A percentile compares a stretch with the other conserved stretches of the same genome.
phyloP scores from a whole-genome alignment of 2,888 invertebrate genomes.

The Nemotelus nigrinus region DNA sequence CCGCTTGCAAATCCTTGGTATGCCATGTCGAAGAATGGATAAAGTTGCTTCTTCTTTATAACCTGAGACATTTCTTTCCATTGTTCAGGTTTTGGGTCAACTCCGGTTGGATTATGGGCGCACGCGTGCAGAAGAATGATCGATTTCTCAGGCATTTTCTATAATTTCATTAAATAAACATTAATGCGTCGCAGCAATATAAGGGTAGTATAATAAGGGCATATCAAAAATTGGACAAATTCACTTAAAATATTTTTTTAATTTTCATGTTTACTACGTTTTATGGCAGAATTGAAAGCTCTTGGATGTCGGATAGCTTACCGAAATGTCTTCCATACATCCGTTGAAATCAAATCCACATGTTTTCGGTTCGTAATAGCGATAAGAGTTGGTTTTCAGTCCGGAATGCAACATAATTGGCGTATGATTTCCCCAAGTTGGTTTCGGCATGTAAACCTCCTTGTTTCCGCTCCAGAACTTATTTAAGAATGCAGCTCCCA shows the following conservation, averaged over 20 bases:
- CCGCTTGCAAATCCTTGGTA: constrained; percentile 97
- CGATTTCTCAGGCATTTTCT: constrained; percentile 93
- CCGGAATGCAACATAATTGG: constrained; percentile 92
- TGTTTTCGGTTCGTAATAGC: constrained; percentile 92
- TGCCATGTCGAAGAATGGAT: constrained; percentile 98
- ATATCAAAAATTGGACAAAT: not conserved
- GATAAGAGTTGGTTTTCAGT: constrained; percentile 86
- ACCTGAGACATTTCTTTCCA: constrained; percentile 89
- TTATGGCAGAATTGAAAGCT: not conserved
- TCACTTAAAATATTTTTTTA: not conserved
- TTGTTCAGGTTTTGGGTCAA: constrained; percentile 87
- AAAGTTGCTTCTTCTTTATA: constrained; percentile 82
- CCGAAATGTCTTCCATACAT: constrained; percentile 85
- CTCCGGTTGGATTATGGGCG: constrained; percentile 98
- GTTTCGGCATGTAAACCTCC: constrained; percentile 87
- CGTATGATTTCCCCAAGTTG: constrained; percentile 98
- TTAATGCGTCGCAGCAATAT: too few species aligned
- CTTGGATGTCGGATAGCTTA: constrained; percentile 64
- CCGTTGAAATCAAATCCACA: constrained; percentile 94
- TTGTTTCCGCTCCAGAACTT: constrained; percentile 83
- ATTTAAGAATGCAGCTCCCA: constrained; percentile 89
- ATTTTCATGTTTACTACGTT: not conserved
- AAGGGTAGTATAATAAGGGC: not conserved
- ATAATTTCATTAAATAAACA: constrained; percentile 58
- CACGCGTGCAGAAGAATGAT: constrained; percentile 95